Evolutionary conservation across 2,113 vertebrate species (phyloP).

Genomic region (Lasiurus borealis): DNA sequence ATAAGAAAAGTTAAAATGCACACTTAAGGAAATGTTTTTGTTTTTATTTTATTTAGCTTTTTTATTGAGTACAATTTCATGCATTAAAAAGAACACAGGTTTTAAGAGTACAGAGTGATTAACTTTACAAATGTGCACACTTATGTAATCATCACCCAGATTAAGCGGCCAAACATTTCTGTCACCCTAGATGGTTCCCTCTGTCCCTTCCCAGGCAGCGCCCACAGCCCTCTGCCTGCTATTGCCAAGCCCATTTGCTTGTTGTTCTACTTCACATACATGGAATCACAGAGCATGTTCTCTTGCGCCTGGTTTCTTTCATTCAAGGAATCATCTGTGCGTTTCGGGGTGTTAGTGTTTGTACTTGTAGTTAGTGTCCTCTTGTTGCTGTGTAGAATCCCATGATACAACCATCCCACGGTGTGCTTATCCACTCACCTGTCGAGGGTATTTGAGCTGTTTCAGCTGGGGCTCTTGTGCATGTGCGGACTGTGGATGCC

Average conservation of each 20-base stretch:
- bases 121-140: not conserved
- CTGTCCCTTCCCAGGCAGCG: not conserved
- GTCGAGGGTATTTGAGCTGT: not conserved
- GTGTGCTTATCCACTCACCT: not conserved
- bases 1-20: conserved; percentile 26
- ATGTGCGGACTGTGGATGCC: not conserved
- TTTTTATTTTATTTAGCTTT: not conserved
- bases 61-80: not conserved
- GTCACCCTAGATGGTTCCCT: not conserved
- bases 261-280: not conserved
- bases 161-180: not conserved
- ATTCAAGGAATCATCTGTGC: not conserved
- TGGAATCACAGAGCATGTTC: not conserved
- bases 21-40: not conserved
- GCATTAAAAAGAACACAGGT: not conserved
- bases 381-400: not conserved
- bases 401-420: not conserved
- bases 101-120: not conserved
- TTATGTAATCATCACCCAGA: not conserved
- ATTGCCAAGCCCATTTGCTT: not conserved
- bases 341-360: not conserved
- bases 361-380: not conserved
- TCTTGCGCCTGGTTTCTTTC: not conserved
- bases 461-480: not conserved
- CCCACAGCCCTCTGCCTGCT: not conserved